phyloP scores from a whole-genome alignment of 2,113 vertebrate genomes.

The Ornithorhynchus anatinus region DNA sequence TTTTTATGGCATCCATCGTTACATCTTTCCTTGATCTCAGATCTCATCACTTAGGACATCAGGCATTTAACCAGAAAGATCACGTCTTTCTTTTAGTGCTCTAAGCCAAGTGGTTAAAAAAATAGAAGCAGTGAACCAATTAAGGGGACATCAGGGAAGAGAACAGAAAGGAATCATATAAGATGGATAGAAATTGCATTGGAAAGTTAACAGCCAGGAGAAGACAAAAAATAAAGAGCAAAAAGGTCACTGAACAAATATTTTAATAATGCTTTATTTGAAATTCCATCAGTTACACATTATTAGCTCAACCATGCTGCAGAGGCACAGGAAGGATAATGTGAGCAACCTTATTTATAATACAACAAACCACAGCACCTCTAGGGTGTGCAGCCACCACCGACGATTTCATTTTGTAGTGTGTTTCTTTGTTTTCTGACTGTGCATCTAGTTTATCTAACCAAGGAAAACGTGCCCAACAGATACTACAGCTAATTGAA shows the following conservation, averaged over 20 bases:
- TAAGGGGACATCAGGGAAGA: conserved; percentile 8
- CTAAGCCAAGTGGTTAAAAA: conserved; percentile 25
- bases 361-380: conserved; percentile 44
- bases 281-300: conserved; percentile 68
- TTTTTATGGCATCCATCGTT: not conserved
- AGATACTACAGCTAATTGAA: not conserved
- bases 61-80: conserved; percentile 34
- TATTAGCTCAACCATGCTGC: conserved; percentile 57
- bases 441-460: conserved; percentile 31
- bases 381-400: conserved; percentile 12
- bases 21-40: conserved; percentile 9
- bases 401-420: conserved; percentile 29
- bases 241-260: conserved; percentile 63
- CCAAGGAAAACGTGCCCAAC: not conserved
- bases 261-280: conserved; percentile 68
- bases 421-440: conserved; percentile 37
- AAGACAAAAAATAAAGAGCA: conserved; percentile 42
- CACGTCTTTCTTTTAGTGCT: conserved; percentile 19
- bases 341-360: conserved; percentile 57
- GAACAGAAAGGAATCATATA: conserved; percentile 12
- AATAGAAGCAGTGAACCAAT: conserved; percentile 22
- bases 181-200: conserved; percentile 2
- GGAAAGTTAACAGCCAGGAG: conserved; percentile 23
- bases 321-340: conserved; percentile 47
- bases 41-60: conserved; percentile 2